Percentiles rank a stretch among this genome's conserved stretches.
Evolutionary conservation across 2,888 invertebrate genomes (phyloP).

Genomic region (Fragum whitleyi): DNA sequence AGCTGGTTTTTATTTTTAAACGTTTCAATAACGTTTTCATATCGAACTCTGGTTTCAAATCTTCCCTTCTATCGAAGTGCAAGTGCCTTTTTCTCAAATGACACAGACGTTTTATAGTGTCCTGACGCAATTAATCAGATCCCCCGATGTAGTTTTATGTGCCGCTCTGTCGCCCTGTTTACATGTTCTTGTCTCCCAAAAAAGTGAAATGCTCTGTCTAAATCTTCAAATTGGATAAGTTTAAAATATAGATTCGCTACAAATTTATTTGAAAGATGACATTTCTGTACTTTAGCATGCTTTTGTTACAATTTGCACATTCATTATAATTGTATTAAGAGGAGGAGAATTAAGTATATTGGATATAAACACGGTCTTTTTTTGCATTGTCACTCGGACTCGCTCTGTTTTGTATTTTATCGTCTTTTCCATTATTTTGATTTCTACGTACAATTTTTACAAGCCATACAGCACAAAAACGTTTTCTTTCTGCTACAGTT

Average conservation of each 20-base stretch:
- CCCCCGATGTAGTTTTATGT: not conserved
- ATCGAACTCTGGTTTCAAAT: too few relatives aligned
- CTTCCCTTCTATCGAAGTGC: too few relatives aligned
- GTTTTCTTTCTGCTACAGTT: too few relatives aligned
- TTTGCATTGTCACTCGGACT: not conserved
- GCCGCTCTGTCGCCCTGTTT: not conserved
- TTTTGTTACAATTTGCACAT: conserved; percentile 1
- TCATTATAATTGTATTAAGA: not conserved
- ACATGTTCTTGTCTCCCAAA: not conserved
- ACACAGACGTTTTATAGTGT: not conserved
- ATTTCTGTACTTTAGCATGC: not conserved
- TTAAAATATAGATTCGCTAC: not conserved
- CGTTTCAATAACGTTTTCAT: too few relatives aligned
- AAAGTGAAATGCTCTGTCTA: not conserved
- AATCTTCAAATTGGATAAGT: not conserved
- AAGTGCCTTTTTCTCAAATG: not conserved
- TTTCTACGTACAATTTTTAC: too few relatives aligned
- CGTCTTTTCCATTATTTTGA: too few relatives aligned
- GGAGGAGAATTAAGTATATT: not conserved
- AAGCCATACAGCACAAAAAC: too few relatives aligned
- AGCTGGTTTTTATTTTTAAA: too few relatives aligned
- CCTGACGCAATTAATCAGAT: not conserved
- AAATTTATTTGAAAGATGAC: not conserved
- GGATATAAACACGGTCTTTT: not conserved
- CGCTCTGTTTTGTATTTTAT: too few relatives aligned